Percentiles rank a stretch among this genome's conserved stretches.
phyloP scores from a whole-genome alignment of 2,888 invertebrate genomes.

The Anticlea derivata region DNA sequence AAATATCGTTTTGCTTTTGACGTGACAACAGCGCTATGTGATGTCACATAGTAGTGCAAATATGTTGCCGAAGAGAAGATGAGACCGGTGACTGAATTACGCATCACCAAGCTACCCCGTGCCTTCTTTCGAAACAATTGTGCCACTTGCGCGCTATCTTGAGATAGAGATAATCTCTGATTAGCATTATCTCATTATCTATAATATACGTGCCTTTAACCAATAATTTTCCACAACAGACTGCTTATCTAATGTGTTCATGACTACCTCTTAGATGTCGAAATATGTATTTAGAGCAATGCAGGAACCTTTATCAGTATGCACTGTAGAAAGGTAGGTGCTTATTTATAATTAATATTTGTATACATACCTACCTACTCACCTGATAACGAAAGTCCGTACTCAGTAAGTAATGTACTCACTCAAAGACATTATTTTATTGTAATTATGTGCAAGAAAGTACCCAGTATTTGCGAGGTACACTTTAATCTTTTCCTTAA shows the following conservation, averaged over 20 bases:
- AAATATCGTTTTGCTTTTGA: slow-evolving; percentile 35
- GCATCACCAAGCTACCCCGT: slow-evolving; percentile 39
- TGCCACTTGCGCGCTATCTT: slow-evolving; percentile 53
- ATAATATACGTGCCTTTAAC: slow-evolving; percentile 14
- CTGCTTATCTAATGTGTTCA: not conserved
- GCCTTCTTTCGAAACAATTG: slow-evolving; percentile 37
- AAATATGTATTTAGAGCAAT: too few species aligned
- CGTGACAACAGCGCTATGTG: slow-evolving; percentile 22
- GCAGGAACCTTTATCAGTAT: too few species aligned
- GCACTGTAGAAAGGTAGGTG: too few species aligned
- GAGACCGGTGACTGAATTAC: slow-evolving; percentile 25
- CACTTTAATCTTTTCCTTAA: too few species aligned
- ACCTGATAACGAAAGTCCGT: too few species aligned
- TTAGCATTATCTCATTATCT: slow-evolving; percentile 28
- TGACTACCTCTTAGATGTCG: too few species aligned
- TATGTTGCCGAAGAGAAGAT: slow-evolving; percentile 36
- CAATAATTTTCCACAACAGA: not conserved
- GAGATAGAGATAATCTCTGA: slow-evolving; percentile 61
- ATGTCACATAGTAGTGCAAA: slow-evolving; percentile 49
- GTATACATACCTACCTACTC: too few species aligned
- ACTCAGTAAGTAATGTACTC: too few species aligned
- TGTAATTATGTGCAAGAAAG: too few species aligned
- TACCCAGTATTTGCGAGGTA: too few species aligned
- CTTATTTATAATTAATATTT: too few species aligned
- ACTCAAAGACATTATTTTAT: too few species aligned